phyloP scores from a whole-genome alignment of 2,888 invertebrate genomes.

The Chesias legatella region DNA sequence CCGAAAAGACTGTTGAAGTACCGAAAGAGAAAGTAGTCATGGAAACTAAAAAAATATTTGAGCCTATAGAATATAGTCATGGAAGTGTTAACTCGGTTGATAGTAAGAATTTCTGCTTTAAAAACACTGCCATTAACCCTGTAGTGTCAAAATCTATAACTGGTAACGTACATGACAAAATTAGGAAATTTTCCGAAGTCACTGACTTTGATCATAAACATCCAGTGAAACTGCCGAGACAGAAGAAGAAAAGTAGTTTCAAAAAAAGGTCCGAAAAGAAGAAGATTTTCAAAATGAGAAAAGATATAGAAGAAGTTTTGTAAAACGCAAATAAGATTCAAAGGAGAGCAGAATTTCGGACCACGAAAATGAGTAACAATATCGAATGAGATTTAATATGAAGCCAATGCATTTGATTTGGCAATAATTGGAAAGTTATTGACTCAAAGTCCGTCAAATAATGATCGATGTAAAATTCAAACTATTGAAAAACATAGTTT shows the following conservation, averaged over 20 bases:
- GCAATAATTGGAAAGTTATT: not conserved
- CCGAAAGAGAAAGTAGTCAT: constrained; percentile 45
- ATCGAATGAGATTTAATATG: not conserved
- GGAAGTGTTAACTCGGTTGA: constrained; percentile 46
- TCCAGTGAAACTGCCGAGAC: constrained; percentile 52
- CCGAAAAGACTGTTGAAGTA: constrained; percentile 31
- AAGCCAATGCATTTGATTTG: too few relatives aligned
- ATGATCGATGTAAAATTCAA: not conserved
- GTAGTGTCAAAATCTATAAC: constrained; percentile 47
- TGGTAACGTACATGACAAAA: constrained; percentile 71
- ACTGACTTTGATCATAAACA: constrained; percentile 45
- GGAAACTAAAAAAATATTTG: constrained; percentile 61
- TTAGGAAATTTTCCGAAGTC: constrained; percentile 61
- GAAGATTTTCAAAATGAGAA: constrained; percentile 60
- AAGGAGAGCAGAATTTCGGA: not conserved
- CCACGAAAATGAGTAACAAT: not conserved
- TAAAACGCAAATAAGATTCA: constrained; percentile 30
- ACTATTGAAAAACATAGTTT: not conserved
- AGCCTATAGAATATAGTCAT: constrained; percentile 47
- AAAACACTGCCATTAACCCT: constrained; percentile 40
- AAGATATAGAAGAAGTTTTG: constrained; percentile 65
- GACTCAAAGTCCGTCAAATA: constrained; percentile 1
- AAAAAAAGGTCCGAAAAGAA: constrained; percentile 57
- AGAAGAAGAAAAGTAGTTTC: constrained; percentile 56
- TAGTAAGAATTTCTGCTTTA: constrained; percentile 43